Evolutionary conservation across 2,113 vertebrate species (phyloP).

Genomic region (Irena cyanogastra): DNA sequence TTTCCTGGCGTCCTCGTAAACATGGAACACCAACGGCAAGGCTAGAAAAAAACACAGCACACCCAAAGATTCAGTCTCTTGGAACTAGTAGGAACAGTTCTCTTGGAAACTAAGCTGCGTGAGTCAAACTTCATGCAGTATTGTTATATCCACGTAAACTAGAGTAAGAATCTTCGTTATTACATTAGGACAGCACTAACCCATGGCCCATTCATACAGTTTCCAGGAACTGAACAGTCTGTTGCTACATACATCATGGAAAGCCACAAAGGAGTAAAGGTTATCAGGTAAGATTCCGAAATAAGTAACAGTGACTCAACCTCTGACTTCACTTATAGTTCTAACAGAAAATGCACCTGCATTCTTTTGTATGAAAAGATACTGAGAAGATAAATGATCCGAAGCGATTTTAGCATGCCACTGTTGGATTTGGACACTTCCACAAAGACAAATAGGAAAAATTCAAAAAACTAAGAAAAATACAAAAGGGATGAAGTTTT

Average conservation of each 20-base stretch:
- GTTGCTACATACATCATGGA: neutral
- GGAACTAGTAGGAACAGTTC: neutral
- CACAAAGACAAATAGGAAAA: neutral
- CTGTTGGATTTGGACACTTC: neutral
- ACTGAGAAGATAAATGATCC: neutral
- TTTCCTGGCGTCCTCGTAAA: neutral
- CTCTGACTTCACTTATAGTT: neutral
- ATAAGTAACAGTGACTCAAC: neutral
- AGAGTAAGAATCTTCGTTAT: neutral
- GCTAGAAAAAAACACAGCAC: neutral
- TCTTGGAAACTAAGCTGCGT: neutral
- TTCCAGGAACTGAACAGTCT: neutral
- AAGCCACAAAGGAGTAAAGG: neutral
- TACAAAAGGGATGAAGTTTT: neutral
- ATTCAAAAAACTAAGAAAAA: neutral
- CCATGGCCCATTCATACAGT: neutral
- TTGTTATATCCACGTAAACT: neutral
- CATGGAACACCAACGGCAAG: neutral
- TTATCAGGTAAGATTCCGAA: neutral
- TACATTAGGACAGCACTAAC: neutral
- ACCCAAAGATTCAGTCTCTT: neutral
- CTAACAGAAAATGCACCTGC: neutral
- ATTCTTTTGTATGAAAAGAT: neutral
- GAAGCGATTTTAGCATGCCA: neutral
- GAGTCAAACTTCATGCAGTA: neutral